Evolutionary conservation across 2,797 vertebrate species (phyloP).

Genomic region (Channallabes apus): DNA sequence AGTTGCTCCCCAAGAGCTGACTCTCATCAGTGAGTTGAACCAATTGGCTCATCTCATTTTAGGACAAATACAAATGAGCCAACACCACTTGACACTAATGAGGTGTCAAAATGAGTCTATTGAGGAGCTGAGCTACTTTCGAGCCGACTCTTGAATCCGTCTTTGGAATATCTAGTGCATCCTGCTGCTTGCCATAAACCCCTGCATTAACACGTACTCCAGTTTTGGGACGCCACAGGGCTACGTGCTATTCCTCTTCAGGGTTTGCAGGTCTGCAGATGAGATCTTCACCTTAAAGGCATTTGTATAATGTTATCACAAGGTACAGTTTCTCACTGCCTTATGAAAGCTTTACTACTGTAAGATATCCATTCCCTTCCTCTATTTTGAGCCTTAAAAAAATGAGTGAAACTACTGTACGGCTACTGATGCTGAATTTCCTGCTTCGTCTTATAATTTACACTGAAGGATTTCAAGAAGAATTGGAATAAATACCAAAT

Average conservation of each 20-base stretch:
- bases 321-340: conserved; percentile 8
- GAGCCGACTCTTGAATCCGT: too few species aligned
- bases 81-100: too few species aligned
- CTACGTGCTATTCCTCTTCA: not conserved
- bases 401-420: conserved; percentile 15
- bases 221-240: not conserved
- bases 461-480: not conserved
- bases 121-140: too few species aligned
- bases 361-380: not conserved
- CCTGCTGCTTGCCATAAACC: not conserved
- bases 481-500: not conserved
- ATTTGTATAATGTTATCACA: not conserved
- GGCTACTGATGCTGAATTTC: conserved; percentile 3
- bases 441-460: not conserved
- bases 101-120: too few species aligned
- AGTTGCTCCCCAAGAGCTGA: too few species aligned
- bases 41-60: too few species aligned
- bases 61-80: too few species aligned
- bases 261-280: conserved; percentile 14
- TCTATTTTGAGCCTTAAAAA: conserved; percentile 24
- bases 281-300: not conserved
- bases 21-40: too few species aligned
- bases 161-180: not conserved
- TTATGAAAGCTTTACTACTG: conserved; percentile 24
- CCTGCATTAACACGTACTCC: not conserved